phyloP scores from a whole-genome alignment of 1,140 invertebrate species.

The Chlorops oryzae region DNA sequence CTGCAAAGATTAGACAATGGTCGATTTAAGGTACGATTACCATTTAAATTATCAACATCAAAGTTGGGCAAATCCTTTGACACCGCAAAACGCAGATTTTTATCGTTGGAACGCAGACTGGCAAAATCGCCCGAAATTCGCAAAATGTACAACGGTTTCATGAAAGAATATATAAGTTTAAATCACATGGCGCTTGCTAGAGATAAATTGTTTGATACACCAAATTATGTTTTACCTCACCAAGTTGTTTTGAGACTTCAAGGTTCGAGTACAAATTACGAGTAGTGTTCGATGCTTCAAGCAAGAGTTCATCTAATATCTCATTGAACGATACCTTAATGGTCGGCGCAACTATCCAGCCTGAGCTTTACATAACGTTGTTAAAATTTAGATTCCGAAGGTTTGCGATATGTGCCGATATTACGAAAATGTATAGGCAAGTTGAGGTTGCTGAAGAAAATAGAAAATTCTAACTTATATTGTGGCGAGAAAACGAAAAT shows the following conservation, averaged over 20 bases:
- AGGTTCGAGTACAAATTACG: conserved; percentile 18
- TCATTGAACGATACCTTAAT: conserved; percentile 18
- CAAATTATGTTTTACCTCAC: conserved; percentile 25
- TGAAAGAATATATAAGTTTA: conserved; percentile 37
- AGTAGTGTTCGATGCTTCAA: conserved; percentile 11
- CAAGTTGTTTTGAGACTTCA: background rate
- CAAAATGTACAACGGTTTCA: conserved; percentile 19
- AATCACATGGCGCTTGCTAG: conserved; percentile 39
- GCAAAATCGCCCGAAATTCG: conserved; percentile 20
- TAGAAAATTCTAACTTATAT: no score
- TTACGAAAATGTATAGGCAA: no score
- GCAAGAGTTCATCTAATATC: conserved; percentile 9
- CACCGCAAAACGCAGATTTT: conserved; percentile 26
- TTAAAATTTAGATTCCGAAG: no score
- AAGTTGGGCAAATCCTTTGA: conserved; percentile 31
- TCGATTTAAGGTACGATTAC: conserved; percentile 20
- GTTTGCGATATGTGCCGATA: no score
- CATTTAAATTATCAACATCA: conserved; percentile 16
- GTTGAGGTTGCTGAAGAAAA: no score
- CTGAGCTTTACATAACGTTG: no score
- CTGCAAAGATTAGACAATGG: conserved; percentile 6
- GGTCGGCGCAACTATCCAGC: conserved; percentile 4
- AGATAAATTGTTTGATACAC: conserved; percentile 18
- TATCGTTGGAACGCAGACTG: conserved; percentile 31
- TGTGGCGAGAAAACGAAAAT: no score